A percentile compares a stretch with the other conserved stretches of the same genome.
phyloP scores from a whole-genome alignment of 2,888 invertebrate genomes.

The Tillus elongatus region DNA sequence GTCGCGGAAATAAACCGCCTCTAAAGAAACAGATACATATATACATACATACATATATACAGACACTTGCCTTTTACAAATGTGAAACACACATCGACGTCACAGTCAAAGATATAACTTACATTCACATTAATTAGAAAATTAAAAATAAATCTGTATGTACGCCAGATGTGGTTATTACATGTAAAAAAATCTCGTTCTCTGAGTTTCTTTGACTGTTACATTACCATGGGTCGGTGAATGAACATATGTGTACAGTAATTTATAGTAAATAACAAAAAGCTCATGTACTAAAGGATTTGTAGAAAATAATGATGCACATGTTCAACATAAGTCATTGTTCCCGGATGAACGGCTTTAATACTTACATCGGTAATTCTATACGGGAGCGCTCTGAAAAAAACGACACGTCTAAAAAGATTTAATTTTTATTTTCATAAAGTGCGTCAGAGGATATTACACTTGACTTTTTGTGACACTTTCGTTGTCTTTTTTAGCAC shows the following conservation, averaged over 20 bases:
- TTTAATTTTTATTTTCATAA: conserved; percentile 24
- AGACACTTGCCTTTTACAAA: too few species aligned
- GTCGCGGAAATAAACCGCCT: too few species aligned
- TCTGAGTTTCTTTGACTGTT: too few species aligned
- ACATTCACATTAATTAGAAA: too few species aligned
- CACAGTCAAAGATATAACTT: too few species aligned
- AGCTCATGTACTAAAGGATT: conserved; percentile 19
- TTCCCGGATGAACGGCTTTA: conserved; percentile 24
- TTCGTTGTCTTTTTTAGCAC: neutral
- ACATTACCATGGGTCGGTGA: too few species aligned
- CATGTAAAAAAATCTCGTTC: too few species aligned
- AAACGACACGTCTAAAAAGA: conserved; percentile 18
- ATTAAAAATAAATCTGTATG: conserved; percentile 14
- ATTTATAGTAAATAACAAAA: conserved; percentile 23
- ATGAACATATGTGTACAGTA: conserved; percentile 21
- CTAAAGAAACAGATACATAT: too few species aligned
- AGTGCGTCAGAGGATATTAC: conserved; percentile 22
- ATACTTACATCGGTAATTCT: neutral
- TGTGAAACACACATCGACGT: too few species aligned
- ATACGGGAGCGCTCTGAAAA: neutral
- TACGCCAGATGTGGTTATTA: conserved; percentile 12
- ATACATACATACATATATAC: too few species aligned
- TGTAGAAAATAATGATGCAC: conserved; percentile 19
- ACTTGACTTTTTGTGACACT: conserved; percentile 16
- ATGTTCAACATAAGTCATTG: conserved; percentile 28